These are phyloP conservation scores for Strix occidentalis DNA, from an alignment of 2,797 vertebrate genomes.

Conservation along the genomic window DNA sequence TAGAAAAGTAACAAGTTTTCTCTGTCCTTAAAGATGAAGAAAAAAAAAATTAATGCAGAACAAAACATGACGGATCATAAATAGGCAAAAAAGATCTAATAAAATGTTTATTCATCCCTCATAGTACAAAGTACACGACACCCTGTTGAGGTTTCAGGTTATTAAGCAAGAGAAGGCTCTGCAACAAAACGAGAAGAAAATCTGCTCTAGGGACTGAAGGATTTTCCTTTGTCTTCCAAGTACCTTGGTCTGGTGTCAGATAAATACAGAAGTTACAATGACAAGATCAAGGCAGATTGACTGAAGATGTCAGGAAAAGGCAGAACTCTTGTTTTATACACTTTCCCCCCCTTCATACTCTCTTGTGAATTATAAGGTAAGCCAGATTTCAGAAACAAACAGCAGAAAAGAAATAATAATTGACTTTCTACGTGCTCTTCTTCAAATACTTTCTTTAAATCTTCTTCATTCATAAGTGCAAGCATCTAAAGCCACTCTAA, in stretches of 20 bases:
- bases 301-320: not conserved
- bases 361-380: not conserved
- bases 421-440: not conserved
- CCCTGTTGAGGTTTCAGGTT: not conserved
- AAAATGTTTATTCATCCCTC: slow-evolving; percentile 30
- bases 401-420: not conserved
- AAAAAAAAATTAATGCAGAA: not conserved
- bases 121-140: not conserved
- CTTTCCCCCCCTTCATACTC: not conserved
- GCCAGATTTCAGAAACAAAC: not conserved
- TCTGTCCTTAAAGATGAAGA: not conserved
- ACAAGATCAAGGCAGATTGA: not conserved
- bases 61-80: slow-evolving; percentile 13
- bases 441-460: not conserved
- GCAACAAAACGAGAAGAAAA: not conserved
- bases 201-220: not conserved
- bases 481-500: not conserved
- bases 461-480: not conserved
- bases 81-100: slow-evolving; percentile 2
- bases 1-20: not conserved
- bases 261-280: not conserved
- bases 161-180: slow-evolving; percentile 32
- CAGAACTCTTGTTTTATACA: not conserved
- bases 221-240: not conserved
- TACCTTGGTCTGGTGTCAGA: not conserved